Evolutionary conservation across 1,140 invertebrate genomes (phyloP), one percentile per base, ranked within the genome.

Genomic region (Coptotermes formosanus): DNA sequence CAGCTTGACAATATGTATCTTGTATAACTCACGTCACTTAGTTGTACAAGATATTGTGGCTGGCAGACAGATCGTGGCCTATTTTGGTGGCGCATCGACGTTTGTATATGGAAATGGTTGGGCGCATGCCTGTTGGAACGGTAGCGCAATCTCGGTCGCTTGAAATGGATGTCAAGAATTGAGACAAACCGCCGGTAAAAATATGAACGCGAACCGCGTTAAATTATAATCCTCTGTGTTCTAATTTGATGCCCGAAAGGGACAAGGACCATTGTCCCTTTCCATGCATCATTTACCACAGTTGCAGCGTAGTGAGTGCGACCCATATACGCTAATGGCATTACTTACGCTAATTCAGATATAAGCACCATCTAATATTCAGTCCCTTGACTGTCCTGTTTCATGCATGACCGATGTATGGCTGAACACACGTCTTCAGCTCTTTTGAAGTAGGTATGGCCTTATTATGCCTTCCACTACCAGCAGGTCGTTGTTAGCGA

Each of bases 161-260:
- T 64, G 12, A n/a, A n/a, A 12, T 64, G 25, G 7, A 75, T 16
- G 25, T 30, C 9, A 75, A 75, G 64, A 75, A 30, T 75, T 75
- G 25, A 75, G 30, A 30, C 14, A 75, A 30, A 75, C 14, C 16
- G 64, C 14, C 64, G 25, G 25, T 75, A 75, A 75, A 75, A 75
- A 30, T 75, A 75, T 75, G 25, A 30, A 75, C 64, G 25, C 21
- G 14, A 12, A 48, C 59, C 25, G 25, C 7, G 59, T 75, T 30
- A 75, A 75, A 75, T 75, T 75, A 75, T 30, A 75, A 75, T 75
- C 2, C 64, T 30, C 25, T 75, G 25, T 75, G 64, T n/a, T 75
- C n/a, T 30, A 75, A 75, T 75, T 75, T 25, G 64, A n/a, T 30
- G n/a, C 64, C 64, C n/a, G n/a, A 75, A 75, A 75, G 64, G 64